Evolutionary conservation across 2,888 invertebrate species (phyloP).

Genomic region (Drosophila prostipennis): DNA sequence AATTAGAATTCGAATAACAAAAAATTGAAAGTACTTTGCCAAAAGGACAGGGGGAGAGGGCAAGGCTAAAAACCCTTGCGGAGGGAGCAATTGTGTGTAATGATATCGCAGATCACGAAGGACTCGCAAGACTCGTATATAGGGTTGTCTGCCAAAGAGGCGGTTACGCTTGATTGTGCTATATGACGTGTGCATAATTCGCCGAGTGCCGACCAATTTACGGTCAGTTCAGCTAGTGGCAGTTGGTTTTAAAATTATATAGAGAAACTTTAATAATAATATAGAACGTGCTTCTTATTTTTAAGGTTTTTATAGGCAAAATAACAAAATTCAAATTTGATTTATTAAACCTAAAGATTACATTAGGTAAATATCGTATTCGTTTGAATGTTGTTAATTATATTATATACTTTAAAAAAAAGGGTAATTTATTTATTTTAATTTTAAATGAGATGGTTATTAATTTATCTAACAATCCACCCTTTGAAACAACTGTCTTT

Average conservation of each 20-base stretch:
- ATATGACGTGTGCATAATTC: conserved; percentile 75
- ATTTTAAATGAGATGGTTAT: no score
- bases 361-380: no score
- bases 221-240: conserved; percentile 13
- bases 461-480: no score
- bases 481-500: no score
- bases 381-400: no score
- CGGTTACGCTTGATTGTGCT: conserved; percentile 79
- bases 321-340: neutral
- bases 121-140: conserved; percentile 6
- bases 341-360: no score
- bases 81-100: conserved; percentile 70
- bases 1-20: conserved; percentile 71
- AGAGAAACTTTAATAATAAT: neutral
- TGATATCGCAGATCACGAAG: conserved; percentile 57
- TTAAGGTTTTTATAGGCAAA: no score
- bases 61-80: conserved; percentile 56
- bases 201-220: conserved; percentile 21
- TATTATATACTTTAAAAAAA: no score
- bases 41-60: conserved; percentile 42
- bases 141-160: conserved; percentile 59
- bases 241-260: conserved; percentile 12
- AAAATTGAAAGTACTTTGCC: conserved; percentile 54
- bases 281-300: neutral
- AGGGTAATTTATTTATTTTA: no score